Conservation (phyloP, 2,888 invertebrate species). For the Drosophila subsilvestris region DNA sequence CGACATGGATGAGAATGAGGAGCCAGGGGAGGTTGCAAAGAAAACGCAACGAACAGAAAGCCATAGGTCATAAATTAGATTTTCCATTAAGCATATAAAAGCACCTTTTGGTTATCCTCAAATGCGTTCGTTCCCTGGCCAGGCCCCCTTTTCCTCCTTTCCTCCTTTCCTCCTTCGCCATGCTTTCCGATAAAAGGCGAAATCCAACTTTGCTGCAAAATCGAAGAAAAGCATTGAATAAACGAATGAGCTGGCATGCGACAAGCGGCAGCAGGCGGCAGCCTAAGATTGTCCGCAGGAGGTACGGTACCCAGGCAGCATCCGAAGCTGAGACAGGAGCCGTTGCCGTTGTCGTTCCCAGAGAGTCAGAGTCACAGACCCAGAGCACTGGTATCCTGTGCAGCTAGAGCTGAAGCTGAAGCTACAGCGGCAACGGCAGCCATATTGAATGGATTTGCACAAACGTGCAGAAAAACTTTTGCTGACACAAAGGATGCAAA, state of each 20-base stretch:
- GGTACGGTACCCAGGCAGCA: slow-evolving; percentile 22
- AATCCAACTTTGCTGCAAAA: slow-evolving; percentile 78
- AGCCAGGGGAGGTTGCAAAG: slow-evolving; percentile 48
- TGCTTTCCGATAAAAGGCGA: slow-evolving; percentile 67
- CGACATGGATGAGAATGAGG: slow-evolving; percentile 32
- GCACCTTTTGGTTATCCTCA: slow-evolving; percentile 81
- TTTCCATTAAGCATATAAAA: slow-evolving; percentile 80
- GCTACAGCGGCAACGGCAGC: slow-evolving; percentile 61
- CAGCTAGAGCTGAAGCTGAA: slow-evolving; percentile 23
- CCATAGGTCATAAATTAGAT: slow-evolving; percentile 80
- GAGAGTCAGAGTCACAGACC: slow-evolving; percentile 1
- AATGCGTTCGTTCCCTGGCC: slow-evolving; percentile 72
- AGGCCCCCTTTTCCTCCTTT: neutral
- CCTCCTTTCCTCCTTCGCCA: neutral
- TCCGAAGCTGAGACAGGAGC: neutral
- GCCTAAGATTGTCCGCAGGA: slow-evolving; percentile 58
- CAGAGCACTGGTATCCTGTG: slow-evolving; percentile 2
- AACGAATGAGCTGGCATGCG: slow-evolving; percentile 64
- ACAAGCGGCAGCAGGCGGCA: slow-evolving; percentile 39
- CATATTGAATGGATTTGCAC: slow-evolving; percentile 79
- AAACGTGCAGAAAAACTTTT: slow-evolving; percentile 78
- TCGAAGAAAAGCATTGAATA: slow-evolving; percentile 80
- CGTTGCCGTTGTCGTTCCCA: neutral
- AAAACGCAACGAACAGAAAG: slow-evolving; percentile 80
- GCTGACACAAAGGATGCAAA: slow-evolving; percentile 78